These are phyloP conservation scores for Delphinapterus leucas DNA, from an alignment of 2,113 vertebrate species.

Conservation along the genomic window DNA sequence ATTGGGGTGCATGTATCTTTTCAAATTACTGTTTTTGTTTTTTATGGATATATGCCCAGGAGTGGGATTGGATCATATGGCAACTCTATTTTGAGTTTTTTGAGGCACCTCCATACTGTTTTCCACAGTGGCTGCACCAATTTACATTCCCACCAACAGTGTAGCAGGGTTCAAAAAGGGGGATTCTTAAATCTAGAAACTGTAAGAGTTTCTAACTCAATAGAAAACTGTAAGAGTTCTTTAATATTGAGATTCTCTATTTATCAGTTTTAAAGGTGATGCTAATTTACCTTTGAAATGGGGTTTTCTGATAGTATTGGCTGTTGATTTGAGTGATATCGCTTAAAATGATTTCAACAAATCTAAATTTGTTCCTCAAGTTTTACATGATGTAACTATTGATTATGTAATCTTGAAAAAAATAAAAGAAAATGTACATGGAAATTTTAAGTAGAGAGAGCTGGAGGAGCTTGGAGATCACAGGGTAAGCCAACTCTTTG, in stretches of 20 bases:
- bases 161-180: no score
- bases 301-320: background rate
- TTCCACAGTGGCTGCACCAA: no score
- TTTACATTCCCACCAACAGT: no score
- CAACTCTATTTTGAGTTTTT: no score
- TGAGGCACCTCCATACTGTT: no score
- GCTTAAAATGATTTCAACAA: background rate
- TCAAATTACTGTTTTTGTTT: no score
- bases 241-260: background rate
- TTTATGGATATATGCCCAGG: no score
- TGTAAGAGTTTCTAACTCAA: background rate
- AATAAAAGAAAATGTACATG: background rate
- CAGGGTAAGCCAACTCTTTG: background rate
- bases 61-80: no score
- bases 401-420: background rate
- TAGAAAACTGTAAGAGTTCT: background rate
- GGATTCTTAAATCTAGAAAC: background rate
- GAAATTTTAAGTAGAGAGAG: background rate
- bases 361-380: background rate
- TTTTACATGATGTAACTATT: background rate
- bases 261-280: background rate
- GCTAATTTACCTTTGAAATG: background rate
- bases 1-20: no score
- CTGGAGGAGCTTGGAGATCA: background rate
- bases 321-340: background rate